These are phyloP conservation scores for Rhagonycha fulva DNA, from an alignment of 2,888 invertebrate genomes.

Conservation along the genomic window DNA sequence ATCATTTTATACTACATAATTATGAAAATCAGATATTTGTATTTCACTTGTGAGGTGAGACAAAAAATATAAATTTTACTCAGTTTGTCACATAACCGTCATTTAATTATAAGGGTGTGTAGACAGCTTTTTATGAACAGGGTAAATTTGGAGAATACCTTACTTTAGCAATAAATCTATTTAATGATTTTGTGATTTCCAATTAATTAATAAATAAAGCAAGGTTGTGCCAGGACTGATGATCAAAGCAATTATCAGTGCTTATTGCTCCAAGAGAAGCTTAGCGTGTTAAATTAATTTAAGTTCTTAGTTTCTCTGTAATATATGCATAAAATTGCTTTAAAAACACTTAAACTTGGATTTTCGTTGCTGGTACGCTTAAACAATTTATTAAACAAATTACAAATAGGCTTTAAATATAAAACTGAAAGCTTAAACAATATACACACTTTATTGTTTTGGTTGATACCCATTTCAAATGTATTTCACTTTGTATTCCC, in stretches of 20 bases:
- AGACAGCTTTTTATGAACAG: no score
- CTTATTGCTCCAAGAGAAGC: not conserved
- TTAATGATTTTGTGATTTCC: not conserved
- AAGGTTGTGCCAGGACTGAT: not conserved
- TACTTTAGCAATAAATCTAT: no score
- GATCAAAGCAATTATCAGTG: not conserved
- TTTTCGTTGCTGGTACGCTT: not conserved
- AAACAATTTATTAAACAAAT: not conserved
- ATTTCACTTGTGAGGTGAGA: no score
- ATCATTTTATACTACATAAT: no score
- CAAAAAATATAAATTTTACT: no score
- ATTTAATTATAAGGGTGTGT: no score
- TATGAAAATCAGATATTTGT: no score
- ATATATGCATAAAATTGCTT: not conserved
- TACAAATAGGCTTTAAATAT: not conserved
- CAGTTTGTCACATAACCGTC: no score
- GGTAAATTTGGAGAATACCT: no score
- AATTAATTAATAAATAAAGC: not conserved
- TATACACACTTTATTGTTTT: not conserved
- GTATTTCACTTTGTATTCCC: not conserved
- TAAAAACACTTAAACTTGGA: not conserved
- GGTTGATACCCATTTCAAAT: not conserved
- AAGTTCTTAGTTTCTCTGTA: not conserved
- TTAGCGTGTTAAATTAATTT: not conserved
- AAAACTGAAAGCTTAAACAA: not conserved